A percentile compares a stretch with the other conserved stretches of the same genome.
Evolutionary conservation across 2,113 vertebrate species (phyloP).

Genomic region (Eulacestoma nigropectus): DNA sequence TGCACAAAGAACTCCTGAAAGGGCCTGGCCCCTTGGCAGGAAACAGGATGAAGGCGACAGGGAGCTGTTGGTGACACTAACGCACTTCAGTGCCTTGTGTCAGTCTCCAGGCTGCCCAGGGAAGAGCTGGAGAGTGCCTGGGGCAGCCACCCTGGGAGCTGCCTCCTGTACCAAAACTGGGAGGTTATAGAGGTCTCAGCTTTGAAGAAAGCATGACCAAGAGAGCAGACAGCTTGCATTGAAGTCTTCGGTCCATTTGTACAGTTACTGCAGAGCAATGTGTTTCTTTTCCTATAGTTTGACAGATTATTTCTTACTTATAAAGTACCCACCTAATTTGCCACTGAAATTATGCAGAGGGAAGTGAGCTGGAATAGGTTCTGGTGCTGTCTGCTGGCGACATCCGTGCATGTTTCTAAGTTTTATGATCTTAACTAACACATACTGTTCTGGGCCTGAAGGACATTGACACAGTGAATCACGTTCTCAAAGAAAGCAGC

Average conservation of each 20-base stretch:
- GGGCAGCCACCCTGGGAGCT: background rate
- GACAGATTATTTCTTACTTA: background rate
- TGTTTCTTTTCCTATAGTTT: background rate
- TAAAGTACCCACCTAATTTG: background rate
- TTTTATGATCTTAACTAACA: background rate
- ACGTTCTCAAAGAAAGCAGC: background rate
- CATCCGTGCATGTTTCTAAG: background rate
- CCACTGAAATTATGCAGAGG: background rate
- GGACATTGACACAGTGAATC: background rate
- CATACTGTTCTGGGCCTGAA: background rate
- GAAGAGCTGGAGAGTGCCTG: rapidly evolving
- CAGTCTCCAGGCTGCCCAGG: background rate
- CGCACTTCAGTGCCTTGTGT: background rate
- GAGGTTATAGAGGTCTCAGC: background rate
- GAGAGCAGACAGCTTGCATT: background rate
- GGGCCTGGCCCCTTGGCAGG: background rate
- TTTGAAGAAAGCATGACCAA: background rate
- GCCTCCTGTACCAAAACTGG: background rate
- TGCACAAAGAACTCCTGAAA: rapidly evolving
- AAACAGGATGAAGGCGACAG: background rate
- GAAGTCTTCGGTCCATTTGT: background rate
- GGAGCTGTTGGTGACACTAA: background rate
- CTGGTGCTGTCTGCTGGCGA: background rate
- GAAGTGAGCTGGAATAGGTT: background rate
- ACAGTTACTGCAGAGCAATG: background rate